Percentiles rank a stretch among this genome's conserved stretches.
Evolutionary conservation across 2,888 invertebrate genomes (phyloP).

Genomic region (Aricia artaxerxes): DNA sequence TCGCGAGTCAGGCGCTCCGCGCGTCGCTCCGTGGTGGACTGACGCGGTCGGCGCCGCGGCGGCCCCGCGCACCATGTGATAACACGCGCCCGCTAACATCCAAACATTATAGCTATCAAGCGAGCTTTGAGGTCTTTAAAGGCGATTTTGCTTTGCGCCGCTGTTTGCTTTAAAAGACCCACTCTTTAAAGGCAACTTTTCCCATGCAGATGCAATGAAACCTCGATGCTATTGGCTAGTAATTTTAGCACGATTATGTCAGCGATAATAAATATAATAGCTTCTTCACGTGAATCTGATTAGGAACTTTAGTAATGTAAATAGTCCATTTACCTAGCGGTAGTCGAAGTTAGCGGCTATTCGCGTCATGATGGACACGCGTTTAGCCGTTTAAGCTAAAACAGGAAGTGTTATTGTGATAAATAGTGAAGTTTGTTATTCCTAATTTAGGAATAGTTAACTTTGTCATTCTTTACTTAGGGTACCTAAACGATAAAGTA

Average conservation of each 20-base stretch:
- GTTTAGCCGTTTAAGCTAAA: neutral
- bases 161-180: neutral
- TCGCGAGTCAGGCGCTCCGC: slow-evolving; percentile 70
- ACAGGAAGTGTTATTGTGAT: slow-evolving; percentile 2
- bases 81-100: slow-evolving; percentile 46
- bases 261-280: neutral
- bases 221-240: neutral
- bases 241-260: neutral
- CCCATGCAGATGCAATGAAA: neutral
- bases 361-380: neutral
- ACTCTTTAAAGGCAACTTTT: too few species aligned
- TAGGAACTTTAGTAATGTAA: neutral
- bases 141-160: neutral
- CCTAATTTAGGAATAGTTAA: neutral
- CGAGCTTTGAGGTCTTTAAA: neutral
- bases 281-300: neutral
- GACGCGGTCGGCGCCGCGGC: slow-evolving; percentile 73
- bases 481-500: too few species aligned
- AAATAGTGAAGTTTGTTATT: neutral
- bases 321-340: neutral
- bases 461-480: too few species aligned
- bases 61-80: slow-evolving; percentile 58
- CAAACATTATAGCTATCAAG: neutral
- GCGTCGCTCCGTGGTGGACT: slow-evolving; percentile 71
- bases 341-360: neutral